These are phyloP conservation scores for Drosophila rellima DNA, from an alignment of 2,888 invertebrate genomes.

Conservation along the genomic window DNA sequence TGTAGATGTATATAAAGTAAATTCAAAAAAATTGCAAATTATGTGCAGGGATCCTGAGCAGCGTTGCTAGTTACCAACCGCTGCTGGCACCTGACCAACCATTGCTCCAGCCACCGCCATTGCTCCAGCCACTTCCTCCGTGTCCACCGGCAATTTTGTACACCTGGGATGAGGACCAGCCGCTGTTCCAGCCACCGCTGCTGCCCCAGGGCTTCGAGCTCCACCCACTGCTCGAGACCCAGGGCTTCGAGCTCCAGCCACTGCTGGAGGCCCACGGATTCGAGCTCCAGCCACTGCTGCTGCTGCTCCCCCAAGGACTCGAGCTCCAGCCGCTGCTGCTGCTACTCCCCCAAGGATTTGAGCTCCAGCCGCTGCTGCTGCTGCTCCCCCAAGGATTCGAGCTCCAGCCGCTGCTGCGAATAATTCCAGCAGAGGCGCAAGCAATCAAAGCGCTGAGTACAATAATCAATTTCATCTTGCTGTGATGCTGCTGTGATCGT, in stretches of 20 bases:
- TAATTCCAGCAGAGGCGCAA: slow-evolving; percentile 57
- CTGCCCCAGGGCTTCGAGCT: slow-evolving; percentile 13
- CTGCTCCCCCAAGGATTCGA: slow-evolving; percentile 31
- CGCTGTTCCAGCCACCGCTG: slow-evolving; percentile 48
- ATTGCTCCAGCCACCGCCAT: slow-evolving; percentile 29
- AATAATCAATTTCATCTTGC: slow-evolving; percentile 74
- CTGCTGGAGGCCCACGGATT: slow-evolving; percentile 9
- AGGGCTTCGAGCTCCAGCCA: slow-evolving; percentile 12
- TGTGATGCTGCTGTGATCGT: not conserved
- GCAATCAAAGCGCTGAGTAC: slow-evolving; percentile 73
- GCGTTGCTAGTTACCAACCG: slow-evolving; percentile 48
- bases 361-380: slow-evolving; percentile 27
- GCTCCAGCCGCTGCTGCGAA: slow-evolving; percentile 52
- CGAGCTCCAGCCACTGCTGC: slow-evolving; percentile 13
- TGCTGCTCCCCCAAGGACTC: slow-evolving; percentile 1
- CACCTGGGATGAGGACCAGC: slow-evolving; percentile 58
- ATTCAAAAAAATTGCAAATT: slow-evolving; percentile 7
- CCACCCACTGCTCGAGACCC: slow-evolving; percentile 15
- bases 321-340: slow-evolving; percentile 13
- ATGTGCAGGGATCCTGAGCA: slow-evolving; percentile 7
- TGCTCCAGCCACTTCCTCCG: slow-evolving; percentile 38
- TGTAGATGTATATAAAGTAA: slow-evolving; percentile 5
- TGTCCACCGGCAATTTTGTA: slow-evolving; percentile 48
- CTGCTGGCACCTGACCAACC: slow-evolving; percentile 53
- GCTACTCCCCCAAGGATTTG: slow-evolving; percentile 29